Evolutionary conservation across 2,113 vertebrate species (phyloP).

Genomic region (Cavia porcellus): DNA sequence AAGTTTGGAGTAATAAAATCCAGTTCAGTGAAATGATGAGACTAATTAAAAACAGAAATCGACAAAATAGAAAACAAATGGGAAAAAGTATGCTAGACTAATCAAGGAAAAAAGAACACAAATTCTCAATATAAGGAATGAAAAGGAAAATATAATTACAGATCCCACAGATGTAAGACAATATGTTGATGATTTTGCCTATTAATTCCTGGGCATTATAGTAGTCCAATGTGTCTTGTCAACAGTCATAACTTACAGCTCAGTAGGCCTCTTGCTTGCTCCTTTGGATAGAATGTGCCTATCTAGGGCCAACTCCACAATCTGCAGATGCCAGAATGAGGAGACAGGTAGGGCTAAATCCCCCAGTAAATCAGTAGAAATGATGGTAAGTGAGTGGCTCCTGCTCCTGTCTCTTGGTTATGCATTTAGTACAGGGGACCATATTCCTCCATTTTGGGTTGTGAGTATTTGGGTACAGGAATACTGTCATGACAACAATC

Average conservation of each 20-base stretch:
- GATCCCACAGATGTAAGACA: not conserved
- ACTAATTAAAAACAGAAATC: conserved; percentile 37
- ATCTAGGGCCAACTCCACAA: not conserved
- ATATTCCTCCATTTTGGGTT: not conserved
- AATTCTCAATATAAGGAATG: not conserved
- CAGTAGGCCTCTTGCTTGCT: not conserved
- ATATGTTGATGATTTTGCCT: not conserved
- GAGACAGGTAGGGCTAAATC: not conserved
- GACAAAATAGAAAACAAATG: not conserved
- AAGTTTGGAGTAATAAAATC: not conserved
- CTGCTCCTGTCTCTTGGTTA: not conserved
- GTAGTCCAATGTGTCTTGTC: not conserved
- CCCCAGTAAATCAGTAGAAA: not conserved
- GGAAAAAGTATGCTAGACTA: not conserved
- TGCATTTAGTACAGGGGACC: not conserved
- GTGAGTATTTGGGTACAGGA: not conserved
- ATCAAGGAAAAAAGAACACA: not conserved
- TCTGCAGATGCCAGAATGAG: not conserved
- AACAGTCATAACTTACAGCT: not conserved
- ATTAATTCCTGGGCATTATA: not conserved
- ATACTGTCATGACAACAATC: not conserved
- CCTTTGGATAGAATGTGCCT: not conserved
- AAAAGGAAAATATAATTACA: not conserved
- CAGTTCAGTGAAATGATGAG: not conserved
- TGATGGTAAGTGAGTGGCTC: not conserved